Conservation (phyloP, 1,140 invertebrate species). For the Drosophila serrata region DNA sequence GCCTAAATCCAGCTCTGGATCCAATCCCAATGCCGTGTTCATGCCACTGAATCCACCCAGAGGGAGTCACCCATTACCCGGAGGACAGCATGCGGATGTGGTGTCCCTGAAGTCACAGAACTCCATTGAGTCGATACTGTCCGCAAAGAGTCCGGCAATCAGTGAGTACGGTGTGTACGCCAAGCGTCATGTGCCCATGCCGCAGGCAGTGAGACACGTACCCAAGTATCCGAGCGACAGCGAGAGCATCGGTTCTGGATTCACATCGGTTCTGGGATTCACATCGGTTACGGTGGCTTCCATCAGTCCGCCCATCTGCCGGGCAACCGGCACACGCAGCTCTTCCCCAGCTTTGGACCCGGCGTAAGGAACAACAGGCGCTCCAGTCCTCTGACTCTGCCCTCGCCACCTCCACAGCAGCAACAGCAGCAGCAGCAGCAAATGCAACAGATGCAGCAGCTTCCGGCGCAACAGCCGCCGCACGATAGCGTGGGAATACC, state of each 20-base stretch:
- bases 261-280: constrained; percentile 83
- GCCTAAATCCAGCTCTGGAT: constrained; percentile 54
- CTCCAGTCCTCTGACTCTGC: constrained; percentile 87
- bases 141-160: constrained; percentile 79
- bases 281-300: constrained; percentile 38
- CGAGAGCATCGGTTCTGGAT: constrained; percentile 87
- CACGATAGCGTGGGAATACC: constrained; percentile 69
- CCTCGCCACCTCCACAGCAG: constrained; percentile 76
- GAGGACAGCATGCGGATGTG: constrained; percentile 60
- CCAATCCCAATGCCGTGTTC: constrained; percentile 69
- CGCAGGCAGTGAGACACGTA: constrained; percentile 86
- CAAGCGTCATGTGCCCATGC: constrained; percentile 69
- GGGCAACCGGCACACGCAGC: constrained; percentile 73
- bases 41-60: constrained; percentile 64
- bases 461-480: constrained; percentile 23
- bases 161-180: constrained; percentile 73
- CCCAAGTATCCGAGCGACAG: constrained; percentile 88
- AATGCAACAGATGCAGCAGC: constrained; percentile 34
- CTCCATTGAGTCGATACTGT: constrained; percentile 83
- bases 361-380: constrained; percentile 82
- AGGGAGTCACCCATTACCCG: constrained; percentile 35
- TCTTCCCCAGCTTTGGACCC: constrained; percentile 75
- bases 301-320: constrained; percentile 33
- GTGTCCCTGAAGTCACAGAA: constrained; percentile 84
- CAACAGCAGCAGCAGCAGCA: constrained; percentile 14